These are phyloP conservation scores for Aspidapion aeneum DNA, from an alignment of 2,888 invertebrate genomes.

Conservation along the genomic window DNA sequence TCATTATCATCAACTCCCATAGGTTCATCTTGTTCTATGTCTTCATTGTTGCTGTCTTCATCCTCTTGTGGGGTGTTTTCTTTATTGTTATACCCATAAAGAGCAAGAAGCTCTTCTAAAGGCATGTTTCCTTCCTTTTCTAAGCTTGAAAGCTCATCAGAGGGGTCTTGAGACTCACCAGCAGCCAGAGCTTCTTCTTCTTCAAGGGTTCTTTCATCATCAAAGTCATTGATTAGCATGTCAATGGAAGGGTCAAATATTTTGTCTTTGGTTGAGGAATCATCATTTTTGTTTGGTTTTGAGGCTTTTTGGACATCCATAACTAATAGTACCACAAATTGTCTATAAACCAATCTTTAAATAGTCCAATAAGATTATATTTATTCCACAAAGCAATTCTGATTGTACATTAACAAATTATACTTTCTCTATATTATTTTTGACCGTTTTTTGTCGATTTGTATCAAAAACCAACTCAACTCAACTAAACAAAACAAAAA, in stretches of 20 bases:
- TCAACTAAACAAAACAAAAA: too few species aligned
- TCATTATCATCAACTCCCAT: slow-evolving; percentile 31
- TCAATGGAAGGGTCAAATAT: slow-evolving; percentile 91
- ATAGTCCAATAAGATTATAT: too few species aligned
- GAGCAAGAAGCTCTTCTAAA: slow-evolving; percentile 83
- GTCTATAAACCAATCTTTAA: too few species aligned
- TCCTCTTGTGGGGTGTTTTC: slow-evolving; percentile 46
- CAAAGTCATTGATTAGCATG: slow-evolving; percentile 97
- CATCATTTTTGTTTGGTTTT: slow-evolving; percentile 12
- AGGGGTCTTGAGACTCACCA: slow-evolving; percentile 77
- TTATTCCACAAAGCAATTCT: too few species aligned
- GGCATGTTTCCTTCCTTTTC: slow-evolving; percentile 93
- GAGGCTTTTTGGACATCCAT: too few species aligned
- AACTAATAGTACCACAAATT: too few species aligned
- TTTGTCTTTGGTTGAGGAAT: slow-evolving; percentile 50
- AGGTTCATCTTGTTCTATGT: slow-evolving; percentile 43
- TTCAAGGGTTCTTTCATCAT: slow-evolving; percentile 94
- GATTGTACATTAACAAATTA: too few species aligned
- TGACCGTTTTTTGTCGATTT: too few species aligned
- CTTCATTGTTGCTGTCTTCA: slow-evolving; percentile 49
- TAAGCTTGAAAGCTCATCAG: slow-evolving; percentile 83
- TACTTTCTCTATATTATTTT: too few species aligned
- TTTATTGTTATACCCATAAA: slow-evolving; percentile 68
- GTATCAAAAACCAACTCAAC: too few species aligned
- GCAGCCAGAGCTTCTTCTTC: slow-evolving; percentile 95